phyloP scores from a whole-genome alignment of 2,888 invertebrate genomes.

The Zygaena filipendulae region DNA sequence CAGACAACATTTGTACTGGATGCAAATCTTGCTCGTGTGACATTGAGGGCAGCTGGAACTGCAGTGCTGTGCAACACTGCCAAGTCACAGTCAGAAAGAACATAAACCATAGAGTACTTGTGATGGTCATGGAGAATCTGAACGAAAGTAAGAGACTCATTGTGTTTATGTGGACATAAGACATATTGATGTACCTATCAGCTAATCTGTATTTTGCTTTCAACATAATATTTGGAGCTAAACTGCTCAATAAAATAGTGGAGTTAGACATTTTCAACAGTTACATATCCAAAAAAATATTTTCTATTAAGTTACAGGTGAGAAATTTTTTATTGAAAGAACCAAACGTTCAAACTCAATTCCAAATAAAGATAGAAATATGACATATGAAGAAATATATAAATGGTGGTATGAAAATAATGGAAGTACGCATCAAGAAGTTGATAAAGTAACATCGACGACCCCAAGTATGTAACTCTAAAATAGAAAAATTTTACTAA shows the following conservation, averaged over 20 bases:
- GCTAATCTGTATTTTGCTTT: too few species aligned
- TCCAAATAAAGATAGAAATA: constrained; percentile 6
- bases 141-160: constrained; percentile 19
- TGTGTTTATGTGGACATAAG: constrained; percentile 4
- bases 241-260: too few species aligned
- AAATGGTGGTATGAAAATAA: constrained; percentile 30
- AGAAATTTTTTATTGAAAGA: constrained; percentile 10
- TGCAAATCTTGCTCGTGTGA: constrained; percentile 31
- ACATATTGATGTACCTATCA: too few species aligned
- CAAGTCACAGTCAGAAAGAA: constrained; percentile 14
- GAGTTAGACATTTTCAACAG: too few species aligned
- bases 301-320: too few species aligned
- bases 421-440: too few species aligned
- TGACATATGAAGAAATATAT: constrained; percentile 20
- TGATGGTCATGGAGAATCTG: constrained; percentile 25
- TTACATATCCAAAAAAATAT: too few species aligned
- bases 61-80: constrained; percentile 22
- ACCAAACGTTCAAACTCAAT: constrained; percentile 19
- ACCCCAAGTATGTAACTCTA: too few species aligned
- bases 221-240: too few species aligned
- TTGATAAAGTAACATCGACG: too few species aligned
- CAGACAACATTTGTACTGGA: constrained; percentile 35
- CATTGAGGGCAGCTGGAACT: constrained; percentile 29
- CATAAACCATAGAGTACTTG: constrained; percentile 27
- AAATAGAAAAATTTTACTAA: too few species aligned